A percentile compares a stretch with the other conserved stretches of the same genome.
phyloP scores from a whole-genome alignment of 1,140 invertebrate genomes.

The Plutomurus gul region DNA sequence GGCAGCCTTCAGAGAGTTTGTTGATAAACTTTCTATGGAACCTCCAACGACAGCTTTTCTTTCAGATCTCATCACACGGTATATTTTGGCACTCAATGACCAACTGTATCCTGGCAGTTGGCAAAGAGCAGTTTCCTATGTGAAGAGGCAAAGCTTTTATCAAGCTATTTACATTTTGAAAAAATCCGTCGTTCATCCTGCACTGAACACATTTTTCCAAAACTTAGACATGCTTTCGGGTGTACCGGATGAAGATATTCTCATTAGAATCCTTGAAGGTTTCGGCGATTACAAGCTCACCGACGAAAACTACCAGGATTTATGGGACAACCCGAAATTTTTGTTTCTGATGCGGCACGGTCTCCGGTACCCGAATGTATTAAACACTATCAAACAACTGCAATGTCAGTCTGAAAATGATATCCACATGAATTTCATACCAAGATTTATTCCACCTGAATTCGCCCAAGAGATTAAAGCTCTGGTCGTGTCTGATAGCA shows the following conservation, averaged over 20 bases:
- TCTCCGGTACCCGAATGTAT: not conserved
- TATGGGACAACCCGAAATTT: constrained; percentile 4
- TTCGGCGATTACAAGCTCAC: not conserved
- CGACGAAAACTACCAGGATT: not conserved
- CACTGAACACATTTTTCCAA: not conserved
- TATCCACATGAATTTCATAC: not conserved
- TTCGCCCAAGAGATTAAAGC: not conserved
- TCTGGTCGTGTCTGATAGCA: not conserved
- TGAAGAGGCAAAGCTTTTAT: not conserved
- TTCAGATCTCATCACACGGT: not conserved
- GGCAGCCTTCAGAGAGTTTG: not conserved
- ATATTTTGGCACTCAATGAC: not conserved
- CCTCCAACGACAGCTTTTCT: too few species aligned
- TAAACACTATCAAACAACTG: not conserved
- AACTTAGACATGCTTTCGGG: not conserved
- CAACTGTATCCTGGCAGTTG: not conserved
- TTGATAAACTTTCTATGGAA: not conserved
- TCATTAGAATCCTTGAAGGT: not conserved
- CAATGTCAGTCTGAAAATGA: not conserved
- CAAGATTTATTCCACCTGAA: not conserved
- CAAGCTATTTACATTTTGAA: not conserved
- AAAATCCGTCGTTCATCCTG: not conserved
- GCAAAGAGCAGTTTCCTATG: not conserved
- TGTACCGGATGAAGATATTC: not conserved
- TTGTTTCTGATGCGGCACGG: not conserved